Conservation (phyloP, 2,797 vertebrate genomes). For the Bradypodion pumilum region DNA sequence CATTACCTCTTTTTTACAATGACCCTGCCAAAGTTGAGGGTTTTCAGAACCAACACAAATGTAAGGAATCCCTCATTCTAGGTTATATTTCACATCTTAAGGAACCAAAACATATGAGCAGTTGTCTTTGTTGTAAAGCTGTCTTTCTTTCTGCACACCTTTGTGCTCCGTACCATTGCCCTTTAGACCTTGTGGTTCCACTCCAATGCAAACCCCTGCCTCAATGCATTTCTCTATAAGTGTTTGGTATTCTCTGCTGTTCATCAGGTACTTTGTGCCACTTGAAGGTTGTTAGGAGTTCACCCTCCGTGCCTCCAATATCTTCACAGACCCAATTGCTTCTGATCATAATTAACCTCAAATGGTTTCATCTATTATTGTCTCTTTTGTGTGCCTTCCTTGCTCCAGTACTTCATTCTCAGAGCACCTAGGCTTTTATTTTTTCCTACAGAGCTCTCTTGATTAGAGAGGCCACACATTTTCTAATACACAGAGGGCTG, state of each 20-base stretch:
- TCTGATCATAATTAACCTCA: constrained; percentile 22
- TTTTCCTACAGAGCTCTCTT: not conserved
- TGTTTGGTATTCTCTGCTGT: not conserved
- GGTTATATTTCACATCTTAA: not conserved
- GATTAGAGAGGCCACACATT: not conserved
- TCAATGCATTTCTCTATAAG: not conserved
- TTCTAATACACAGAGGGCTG: not conserved
- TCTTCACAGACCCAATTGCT: constrained; percentile 20
- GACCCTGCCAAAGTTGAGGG: not conserved
- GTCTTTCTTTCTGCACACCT: not conserved
- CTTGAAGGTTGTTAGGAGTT: constrained; percentile 7
- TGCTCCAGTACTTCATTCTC: not conserved
- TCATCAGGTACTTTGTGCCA: not conserved
- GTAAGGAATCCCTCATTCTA: no score
- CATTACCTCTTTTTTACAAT: not conserved
- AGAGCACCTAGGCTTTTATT: not conserved
- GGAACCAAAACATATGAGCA: not conserved
- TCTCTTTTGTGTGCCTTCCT: not conserved
- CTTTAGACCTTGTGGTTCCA: not conserved
- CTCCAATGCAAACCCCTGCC: not conserved
- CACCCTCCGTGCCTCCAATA: not conserved
- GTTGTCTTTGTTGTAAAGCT: not conserved
- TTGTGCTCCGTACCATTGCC: not conserved
- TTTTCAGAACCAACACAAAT: not conserved
- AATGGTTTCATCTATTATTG: constrained; percentile 5